phyloP scores from a whole-genome alignment of 2,113 vertebrate species.

The Muntiacus muntjak region DNA sequence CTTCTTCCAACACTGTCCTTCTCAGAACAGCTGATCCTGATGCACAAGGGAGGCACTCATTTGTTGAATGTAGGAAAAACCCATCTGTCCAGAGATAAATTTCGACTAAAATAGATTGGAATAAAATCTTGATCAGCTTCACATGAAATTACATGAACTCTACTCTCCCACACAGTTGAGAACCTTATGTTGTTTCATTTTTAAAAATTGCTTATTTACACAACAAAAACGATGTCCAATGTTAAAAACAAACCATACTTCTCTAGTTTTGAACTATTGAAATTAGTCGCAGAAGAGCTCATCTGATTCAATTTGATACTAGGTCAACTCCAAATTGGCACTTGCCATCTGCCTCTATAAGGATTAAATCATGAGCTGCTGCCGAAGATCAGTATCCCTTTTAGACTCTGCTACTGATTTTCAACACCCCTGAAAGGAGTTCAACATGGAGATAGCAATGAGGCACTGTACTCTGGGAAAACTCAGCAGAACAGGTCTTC shows the following conservation, averaged over 20 bases:
- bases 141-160: background rate
- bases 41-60: background rate
- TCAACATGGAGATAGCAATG: background rate
- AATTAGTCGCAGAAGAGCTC: background rate
- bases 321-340: background rate
- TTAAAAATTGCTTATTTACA: conserved; percentile 12
- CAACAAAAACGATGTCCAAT: background rate
- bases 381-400: background rate
- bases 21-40: background rate
- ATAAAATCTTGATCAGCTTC: conserved; percentile 29
- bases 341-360: background rate
- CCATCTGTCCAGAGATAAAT: background rate
- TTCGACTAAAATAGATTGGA: background rate
- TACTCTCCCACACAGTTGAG: background rate
- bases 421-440: background rate
- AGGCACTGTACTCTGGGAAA: background rate
- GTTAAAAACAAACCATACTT: background rate
- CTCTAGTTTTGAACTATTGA: background rate
- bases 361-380: background rate
- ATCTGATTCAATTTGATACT: background rate
- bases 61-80: background rate
- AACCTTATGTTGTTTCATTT: background rate
- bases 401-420: background rate
- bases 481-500: background rate
- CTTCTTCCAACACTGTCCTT: background rate